Conservation (phyloP, 2,888 invertebrate genomes). For the Platycnemis pennipes region DNA sequence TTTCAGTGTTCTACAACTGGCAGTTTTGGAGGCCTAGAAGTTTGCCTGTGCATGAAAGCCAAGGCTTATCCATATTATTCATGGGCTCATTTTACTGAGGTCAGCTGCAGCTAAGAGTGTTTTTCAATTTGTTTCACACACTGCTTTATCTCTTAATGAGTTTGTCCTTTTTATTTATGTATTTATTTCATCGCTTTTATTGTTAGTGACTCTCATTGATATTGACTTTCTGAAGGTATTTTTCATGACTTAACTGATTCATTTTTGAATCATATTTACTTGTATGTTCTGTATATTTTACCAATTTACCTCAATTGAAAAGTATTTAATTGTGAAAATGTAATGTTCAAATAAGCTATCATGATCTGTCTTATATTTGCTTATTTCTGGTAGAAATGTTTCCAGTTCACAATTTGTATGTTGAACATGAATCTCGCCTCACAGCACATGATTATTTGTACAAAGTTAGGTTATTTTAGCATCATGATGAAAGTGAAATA, state of each 20-base stretch:
- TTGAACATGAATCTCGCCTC: not conserved
- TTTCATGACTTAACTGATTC: not conserved
- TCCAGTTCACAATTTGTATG: not conserved
- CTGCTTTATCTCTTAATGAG: not conserved
- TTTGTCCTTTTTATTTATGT: not conserved
- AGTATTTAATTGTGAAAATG: not conserved
- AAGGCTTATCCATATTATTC: slow-evolving; percentile 83
- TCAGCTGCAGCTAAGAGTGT: slow-evolving; percentile 38
- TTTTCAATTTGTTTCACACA: not conserved
- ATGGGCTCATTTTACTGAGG: slow-evolving; percentile 87
- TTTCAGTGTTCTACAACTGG: slow-evolving; percentile 91
- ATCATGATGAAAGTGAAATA: not conserved
- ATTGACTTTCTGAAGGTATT: not conserved
- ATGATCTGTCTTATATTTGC: not conserved
- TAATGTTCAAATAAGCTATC: not conserved
- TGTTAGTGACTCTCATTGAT: not conserved
- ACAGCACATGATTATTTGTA: not conserved
- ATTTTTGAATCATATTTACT: not conserved
- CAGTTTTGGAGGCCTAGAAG: slow-evolving; percentile 90
- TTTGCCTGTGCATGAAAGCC: slow-evolving; percentile 83
- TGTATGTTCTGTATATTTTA: not conserved
- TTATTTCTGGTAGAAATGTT: not conserved
- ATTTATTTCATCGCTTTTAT: not conserved
- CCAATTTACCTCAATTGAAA: not conserved
- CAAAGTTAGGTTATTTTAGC: slow-evolving; percentile 19